phyloP scores from a whole-genome alignment of 2,888 invertebrate genomes.

The Andrena bucephala region DNA sequence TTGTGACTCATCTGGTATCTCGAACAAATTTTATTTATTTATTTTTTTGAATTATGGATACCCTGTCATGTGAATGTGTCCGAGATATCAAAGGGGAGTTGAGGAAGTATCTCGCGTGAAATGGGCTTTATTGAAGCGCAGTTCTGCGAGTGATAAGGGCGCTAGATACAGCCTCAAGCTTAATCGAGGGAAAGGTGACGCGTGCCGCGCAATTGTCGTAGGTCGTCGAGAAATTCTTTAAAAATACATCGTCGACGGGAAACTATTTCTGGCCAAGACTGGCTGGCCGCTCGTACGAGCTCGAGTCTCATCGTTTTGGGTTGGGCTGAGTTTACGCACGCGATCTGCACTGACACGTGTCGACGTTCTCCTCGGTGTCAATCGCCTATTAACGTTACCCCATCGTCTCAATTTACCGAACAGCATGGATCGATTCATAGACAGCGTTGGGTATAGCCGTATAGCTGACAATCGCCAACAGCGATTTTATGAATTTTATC shows the following conservation, averaged over 20 bases:
- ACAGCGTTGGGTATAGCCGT: neutral
- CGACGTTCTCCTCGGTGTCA: conserved; percentile 43
- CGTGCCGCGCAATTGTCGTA: conserved; percentile 62
- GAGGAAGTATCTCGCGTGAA: neutral
- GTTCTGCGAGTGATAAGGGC: neutral
- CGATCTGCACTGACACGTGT: conserved; percentile 59
- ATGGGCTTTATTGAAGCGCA: neutral
- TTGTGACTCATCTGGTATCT: too few species aligned
- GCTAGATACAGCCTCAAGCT: neutral
- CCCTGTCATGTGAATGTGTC: too few species aligned
- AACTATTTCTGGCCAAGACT: conserved; percentile 59
- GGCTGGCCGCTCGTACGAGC: conserved; percentile 25
- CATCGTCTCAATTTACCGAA: conserved; percentile 47
- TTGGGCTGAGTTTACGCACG: conserved; percentile 51
- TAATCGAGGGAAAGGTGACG: conserved; percentile 10
- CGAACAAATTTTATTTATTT: too few species aligned
- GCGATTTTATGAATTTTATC: conserved; percentile 7
- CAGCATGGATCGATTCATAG: conserved; percentile 37
- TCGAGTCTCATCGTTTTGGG: conserved; percentile 31
- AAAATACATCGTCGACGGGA: conserved; percentile 57
- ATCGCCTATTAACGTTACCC: conserved; percentile 51
- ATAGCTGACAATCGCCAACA: conserved; percentile 14
- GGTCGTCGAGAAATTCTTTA: conserved; percentile 68
- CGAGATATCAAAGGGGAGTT: too few species aligned
- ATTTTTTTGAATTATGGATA: too few species aligned